Percentiles rank a stretch among this genome's conserved stretches.
phyloP scores from a whole-genome alignment of 1,140 invertebrate species.

The Ceratoteleas bidentatus region DNA sequence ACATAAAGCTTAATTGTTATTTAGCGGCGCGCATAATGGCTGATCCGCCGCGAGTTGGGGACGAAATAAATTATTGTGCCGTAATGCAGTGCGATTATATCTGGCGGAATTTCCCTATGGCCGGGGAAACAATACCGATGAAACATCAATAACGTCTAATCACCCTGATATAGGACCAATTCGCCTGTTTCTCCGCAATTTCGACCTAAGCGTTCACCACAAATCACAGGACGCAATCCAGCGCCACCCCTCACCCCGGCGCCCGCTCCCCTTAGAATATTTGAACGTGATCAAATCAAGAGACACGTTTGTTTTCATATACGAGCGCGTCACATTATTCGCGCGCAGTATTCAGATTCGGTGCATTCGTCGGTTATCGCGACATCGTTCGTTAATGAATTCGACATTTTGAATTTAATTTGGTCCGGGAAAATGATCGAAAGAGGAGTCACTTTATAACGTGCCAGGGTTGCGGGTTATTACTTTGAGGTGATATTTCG shows the following conservation, averaged over 20 bases:
- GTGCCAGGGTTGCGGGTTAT: too few species aligned
- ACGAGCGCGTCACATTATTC: slow-evolving; percentile 53
- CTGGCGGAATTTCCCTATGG: slow-evolving; percentile 65
- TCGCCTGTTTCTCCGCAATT: slow-evolving; percentile 76
- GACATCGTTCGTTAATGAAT: slow-evolving; percentile 36
- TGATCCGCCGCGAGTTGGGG: slow-evolving; percentile 39
- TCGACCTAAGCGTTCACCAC: slow-evolving; percentile 78
- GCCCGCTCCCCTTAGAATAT: slow-evolving; percentile 40
- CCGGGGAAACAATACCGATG: slow-evolving; percentile 69
- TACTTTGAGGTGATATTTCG: too few species aligned
- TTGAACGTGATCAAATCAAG: slow-evolving; percentile 66
- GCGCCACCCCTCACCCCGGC: slow-evolving; percentile 25
- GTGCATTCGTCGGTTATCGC: slow-evolving; percentile 37
- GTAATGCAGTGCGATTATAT: slow-evolving; percentile 67
- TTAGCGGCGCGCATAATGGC: slow-evolving; percentile 46
- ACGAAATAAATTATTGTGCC: slow-evolving; percentile 62
- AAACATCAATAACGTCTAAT: slow-evolving; percentile 79
- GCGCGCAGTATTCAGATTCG: slow-evolving; percentile 32
- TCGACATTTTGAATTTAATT: slow-evolving; percentile 44
- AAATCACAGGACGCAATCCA: slow-evolving; percentile 76
- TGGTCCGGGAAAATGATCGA: slow-evolving; percentile 15
- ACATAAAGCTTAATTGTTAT: slow-evolving; percentile 65
- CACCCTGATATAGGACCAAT: slow-evolving; percentile 73
- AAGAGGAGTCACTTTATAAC: slow-evolving; percentile 18
- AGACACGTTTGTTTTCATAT: slow-evolving; percentile 60